phyloP scores from a whole-genome alignment of 2,113 vertebrate genomes.

The Laticauda laticaudata region DNA sequence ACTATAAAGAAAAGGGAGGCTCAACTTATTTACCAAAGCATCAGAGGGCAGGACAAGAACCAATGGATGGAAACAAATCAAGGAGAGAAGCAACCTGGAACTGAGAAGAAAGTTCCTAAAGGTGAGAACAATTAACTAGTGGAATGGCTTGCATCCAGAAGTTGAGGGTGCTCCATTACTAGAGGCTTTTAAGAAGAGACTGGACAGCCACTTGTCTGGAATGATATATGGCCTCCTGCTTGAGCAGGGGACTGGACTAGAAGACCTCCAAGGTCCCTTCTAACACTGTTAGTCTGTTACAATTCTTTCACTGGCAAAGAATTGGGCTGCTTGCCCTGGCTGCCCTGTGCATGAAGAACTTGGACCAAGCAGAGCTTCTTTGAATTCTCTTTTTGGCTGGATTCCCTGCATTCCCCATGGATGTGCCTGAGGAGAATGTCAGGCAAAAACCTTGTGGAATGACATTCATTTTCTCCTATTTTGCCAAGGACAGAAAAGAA shows the following conservation, averaged over 20 bases:
- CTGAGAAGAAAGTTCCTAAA: neutral
- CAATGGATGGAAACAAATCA: neutral
- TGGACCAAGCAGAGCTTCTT: neutral
- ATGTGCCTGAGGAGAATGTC: neutral
- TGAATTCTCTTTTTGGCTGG: neutral
- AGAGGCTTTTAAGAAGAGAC: neutral
- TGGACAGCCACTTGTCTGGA: neutral
- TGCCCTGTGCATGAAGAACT: neutral
- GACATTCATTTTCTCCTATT: neutral
- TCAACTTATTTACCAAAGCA: neutral
- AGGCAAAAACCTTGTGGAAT: neutral
- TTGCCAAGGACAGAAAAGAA: neutral
- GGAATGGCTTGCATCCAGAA: neutral
- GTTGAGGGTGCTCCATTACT: neutral
- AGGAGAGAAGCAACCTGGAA: neutral
- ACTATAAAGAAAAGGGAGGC: neutral
- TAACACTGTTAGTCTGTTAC: neutral
- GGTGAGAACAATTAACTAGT: neutral
- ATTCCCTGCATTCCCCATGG: neutral
- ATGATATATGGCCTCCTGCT: neutral
- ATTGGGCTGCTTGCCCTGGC: neutral
- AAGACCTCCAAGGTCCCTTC: neutral
- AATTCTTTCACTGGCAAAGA: neutral
- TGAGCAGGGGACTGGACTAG: neutral
- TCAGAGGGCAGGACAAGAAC: neutral